phyloP scores from a whole-genome alignment of 2,113 vertebrate genomes.

The Limanda limanda region DNA sequence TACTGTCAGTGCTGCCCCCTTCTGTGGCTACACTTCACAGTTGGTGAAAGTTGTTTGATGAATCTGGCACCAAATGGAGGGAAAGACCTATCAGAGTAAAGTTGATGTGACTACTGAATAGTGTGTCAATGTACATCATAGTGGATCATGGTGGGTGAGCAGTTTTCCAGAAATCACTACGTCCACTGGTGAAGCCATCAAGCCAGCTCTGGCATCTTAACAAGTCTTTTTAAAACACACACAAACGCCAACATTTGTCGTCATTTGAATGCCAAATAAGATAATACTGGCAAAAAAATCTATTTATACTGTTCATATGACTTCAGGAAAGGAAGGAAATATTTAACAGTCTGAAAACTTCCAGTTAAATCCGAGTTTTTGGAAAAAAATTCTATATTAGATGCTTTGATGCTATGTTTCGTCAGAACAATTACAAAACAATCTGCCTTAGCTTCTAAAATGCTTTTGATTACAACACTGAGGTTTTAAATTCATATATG shows the following conservation, averaged over 20 bases:
- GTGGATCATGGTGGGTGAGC: slow-evolving; percentile 7
- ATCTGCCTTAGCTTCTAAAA: neutral
- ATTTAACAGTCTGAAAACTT: no score
- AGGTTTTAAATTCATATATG: neutral
- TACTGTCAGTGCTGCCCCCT: neutral
- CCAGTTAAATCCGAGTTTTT: no score
- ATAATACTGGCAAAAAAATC: neutral
- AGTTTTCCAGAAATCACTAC: slow-evolving; percentile 19
- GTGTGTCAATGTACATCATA: slow-evolving; percentile 7
- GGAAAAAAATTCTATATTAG: no score
- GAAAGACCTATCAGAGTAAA: no score
- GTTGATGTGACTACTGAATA: neutral
- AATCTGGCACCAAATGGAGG: no score
- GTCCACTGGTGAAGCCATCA: slow-evolving; percentile 10
- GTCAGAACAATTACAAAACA: neutral
- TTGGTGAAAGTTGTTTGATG: no score
- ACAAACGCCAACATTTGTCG: slow-evolving; percentile 35
- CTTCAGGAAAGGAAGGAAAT: neutral
- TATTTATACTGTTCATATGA: neutral
- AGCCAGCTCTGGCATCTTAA: slow-evolving; percentile 45
- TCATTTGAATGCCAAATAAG: slow-evolving; percentile 27
- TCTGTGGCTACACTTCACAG: neutral
- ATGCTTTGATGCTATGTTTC: no score
- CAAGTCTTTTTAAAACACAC: slow-evolving; percentile 37
- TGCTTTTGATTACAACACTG: neutral